phyloP scores from a whole-genome alignment of 2,888 invertebrate species.

The Nebria salina region DNA sequence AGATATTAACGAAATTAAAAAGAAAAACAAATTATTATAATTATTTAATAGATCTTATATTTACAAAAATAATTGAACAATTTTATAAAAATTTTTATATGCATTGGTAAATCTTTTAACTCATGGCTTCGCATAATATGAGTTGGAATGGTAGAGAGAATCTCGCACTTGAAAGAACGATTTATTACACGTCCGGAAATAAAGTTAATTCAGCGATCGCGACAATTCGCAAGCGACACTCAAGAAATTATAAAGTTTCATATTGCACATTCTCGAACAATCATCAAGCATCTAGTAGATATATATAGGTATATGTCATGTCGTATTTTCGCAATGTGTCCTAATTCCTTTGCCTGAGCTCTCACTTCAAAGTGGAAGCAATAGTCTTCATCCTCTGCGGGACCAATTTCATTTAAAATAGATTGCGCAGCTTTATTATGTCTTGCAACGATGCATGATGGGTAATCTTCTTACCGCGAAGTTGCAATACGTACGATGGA shows the following conservation, averaged over 20 bases:
- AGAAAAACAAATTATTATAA: no score
- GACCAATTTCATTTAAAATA: slow-evolving; percentile 32
- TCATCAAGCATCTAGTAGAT: no score
- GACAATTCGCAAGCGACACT: background rate
- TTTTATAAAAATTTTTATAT: no score
- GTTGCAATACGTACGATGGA: slow-evolving; percentile 24
- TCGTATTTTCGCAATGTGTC: background rate
- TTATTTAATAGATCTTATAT: no score
- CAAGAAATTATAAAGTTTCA: slow-evolving; percentile 40
- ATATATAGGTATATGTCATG: background rate
- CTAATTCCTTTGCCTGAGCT: background rate
- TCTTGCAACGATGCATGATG: slow-evolving; percentile 20
- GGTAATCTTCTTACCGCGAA: slow-evolving; percentile 33
- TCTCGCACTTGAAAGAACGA: slow-evolving; percentile 27
- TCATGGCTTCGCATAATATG: no score
- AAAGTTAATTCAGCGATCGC: slow-evolving; percentile 19
- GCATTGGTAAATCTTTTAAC: no score
- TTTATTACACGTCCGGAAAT: slow-evolving; percentile 27
- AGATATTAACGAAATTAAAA: no score
- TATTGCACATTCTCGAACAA: slow-evolving; percentile 28
- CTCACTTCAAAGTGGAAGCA: background rate
- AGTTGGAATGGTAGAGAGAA: background rate
- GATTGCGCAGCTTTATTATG: slow-evolving; percentile 37
- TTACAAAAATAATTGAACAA: no score
- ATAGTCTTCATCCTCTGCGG: background rate